Conservation (phyloP, 92 coral and sea anemone genomes). For the Siderastrea radians region DNA sequence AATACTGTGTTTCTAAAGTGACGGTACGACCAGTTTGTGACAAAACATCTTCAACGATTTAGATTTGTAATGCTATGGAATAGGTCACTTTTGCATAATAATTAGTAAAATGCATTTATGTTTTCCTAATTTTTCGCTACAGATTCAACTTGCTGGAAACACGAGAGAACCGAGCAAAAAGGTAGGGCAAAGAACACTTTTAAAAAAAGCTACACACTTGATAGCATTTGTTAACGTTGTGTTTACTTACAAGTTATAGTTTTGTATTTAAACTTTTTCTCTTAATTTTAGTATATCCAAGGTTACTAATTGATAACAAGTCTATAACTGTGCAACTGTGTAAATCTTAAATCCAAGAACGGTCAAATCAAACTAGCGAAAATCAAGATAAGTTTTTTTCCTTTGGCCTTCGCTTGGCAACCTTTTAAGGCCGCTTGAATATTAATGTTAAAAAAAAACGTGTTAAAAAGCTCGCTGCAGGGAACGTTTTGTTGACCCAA, state of each 20-base stretch:
- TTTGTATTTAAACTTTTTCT: not conserved
- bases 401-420: not conserved
- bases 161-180: not conserved
- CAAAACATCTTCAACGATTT: not conserved
- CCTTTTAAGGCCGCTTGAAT: conserved; percentile 18
- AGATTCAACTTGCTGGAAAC: conserved; percentile 35
- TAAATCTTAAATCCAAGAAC: not conserved
- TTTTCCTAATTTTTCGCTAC: not conserved
- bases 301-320: too few relatives aligned
- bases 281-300: not conserved
- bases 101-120: not conserved
- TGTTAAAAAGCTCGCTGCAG: conserved; percentile 24
- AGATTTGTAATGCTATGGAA: not conserved
- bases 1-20: conserved; percentile 18
- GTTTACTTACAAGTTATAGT: not conserved
- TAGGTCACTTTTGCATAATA: not conserved
- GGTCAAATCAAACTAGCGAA: conserved; percentile 13
- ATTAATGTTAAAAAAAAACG: conserved; percentile 5
- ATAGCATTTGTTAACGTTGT: not conserved
- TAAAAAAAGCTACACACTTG: not conserved
- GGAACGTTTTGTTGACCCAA: conserved; percentile 16
- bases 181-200: not conserved
- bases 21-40: conserved; percentile 4
- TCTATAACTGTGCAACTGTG: not conserved
- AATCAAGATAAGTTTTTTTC: not conserved